A percentile compares a stretch with the other conserved stretches of the same genome.
Evolutionary conservation across 2,113 vertebrate genomes (phyloP).

Genomic region (Macrotus californicus): DNA sequence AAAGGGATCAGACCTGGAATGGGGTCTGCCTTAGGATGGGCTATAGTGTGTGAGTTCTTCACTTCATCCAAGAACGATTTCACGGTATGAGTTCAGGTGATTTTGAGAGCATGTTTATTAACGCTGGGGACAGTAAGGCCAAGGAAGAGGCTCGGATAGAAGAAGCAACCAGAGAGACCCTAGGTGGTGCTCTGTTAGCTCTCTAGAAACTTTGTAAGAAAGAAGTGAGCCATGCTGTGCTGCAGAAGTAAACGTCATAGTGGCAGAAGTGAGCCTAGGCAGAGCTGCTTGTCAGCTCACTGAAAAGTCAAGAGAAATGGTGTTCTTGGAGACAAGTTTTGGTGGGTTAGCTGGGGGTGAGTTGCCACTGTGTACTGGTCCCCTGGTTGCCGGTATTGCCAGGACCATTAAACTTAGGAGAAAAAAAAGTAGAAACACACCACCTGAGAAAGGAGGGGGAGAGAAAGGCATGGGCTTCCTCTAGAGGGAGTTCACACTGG

Average conservation of each 20-base stretch:
- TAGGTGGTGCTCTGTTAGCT: background rate
- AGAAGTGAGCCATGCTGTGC: background rate
- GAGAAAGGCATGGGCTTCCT: background rate
- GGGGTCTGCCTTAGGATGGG: background rate
- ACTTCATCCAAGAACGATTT: background rate
- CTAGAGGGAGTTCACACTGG: background rate
- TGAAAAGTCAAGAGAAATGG: background rate
- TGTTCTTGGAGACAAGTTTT: background rate
- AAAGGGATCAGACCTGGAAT: background rate
- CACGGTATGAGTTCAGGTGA: background rate
- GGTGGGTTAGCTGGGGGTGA: background rate
- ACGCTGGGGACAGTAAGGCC: background rate
- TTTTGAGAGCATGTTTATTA: background rate
- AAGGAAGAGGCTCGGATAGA: background rate
- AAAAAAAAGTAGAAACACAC: background rate
- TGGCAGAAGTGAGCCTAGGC: background rate
- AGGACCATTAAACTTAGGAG: background rate
- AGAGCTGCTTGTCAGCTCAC: background rate
- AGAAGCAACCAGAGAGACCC: background rate
- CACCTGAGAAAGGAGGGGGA: background rate
- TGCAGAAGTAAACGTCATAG: background rate
- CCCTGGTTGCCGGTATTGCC: background rate
- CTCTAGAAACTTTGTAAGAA: background rate
- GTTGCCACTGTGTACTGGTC: background rate
- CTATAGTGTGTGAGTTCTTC: background rate